Base-by-base conservation (phyloP, 2,888 invertebrate genomes). In the Nineta flava region DNA sequence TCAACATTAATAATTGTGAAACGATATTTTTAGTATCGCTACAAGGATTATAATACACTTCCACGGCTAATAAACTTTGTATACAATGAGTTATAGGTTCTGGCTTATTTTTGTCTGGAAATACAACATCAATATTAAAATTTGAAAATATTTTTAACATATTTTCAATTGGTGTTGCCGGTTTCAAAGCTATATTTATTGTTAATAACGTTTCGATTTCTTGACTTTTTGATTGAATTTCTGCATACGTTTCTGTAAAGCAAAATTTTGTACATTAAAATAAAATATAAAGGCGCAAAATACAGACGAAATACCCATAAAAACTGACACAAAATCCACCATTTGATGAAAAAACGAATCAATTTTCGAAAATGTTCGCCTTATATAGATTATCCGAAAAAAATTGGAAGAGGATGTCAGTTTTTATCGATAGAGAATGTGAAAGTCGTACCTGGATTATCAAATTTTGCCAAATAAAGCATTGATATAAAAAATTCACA, bases 41-140 rank as follows among this genome's bases (percentile, higher is more conserved):
- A 58, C 87, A 85, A 1, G 93, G 91, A 65, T 90, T 87, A 0
- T 87, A 70, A 41, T 91, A 71, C 34, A 93, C 83, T 67, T 91
- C 86, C 38, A 93, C 79, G 21, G 90, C 83, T 52, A 94, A 70
- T 59, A 93, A 69, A 3, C 87, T 84, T 64, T 90, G 88, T 46
- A 87, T 67, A 58, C 83, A 80, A 61, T 81, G 79, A 0, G 83
- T 80, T 9, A 85, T 78, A 1, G 80, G 72, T 59, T 84, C 78
- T 45, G 73, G 70, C 57, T 70, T 72, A 45, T 66, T 73, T 55
- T 73, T 72, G 35, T 73, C 63, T 12, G 74, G 71, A 1, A 74
- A 71, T 54, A 78, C 69, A 60, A 72, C 75, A 57, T 80, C 79
- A 52, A 81, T 67, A 56, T 79, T 77, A 63, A 81, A 69, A 58